Conservation (phyloP, 2,888 invertebrate species). For the Drosophila fulvimacula region DNA sequence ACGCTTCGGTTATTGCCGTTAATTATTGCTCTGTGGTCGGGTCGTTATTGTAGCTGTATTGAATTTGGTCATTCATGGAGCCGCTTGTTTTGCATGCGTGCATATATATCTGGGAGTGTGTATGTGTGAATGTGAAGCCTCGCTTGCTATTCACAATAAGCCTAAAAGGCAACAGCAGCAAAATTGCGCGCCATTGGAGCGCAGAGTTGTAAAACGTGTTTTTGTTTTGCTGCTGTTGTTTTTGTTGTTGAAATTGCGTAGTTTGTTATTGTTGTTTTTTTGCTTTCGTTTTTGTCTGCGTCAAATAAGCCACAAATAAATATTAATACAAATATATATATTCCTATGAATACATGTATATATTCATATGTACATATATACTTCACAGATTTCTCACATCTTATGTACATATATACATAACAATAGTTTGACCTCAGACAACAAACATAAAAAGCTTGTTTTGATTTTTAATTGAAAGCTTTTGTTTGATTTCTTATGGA, state of each 20-base stretch:
- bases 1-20: constrained; percentile 79
- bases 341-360: neutral
- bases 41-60: constrained; percentile 57
- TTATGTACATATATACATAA: constrained; percentile 6
- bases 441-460: constrained; percentile 48
- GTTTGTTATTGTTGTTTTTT: constrained; percentile 52
- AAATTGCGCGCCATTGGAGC: constrained; percentile 71
- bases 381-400: constrained; percentile 30
- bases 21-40: constrained; percentile 63
- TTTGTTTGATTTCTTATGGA: constrained; percentile 15
- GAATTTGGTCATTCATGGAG: constrained; percentile 76
- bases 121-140: constrained; percentile 24
- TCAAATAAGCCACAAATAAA: constrained; percentile 26
- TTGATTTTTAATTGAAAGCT: constrained; percentile 36
- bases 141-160: constrained; percentile 59
- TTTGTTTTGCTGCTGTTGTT: constrained; percentile 55
- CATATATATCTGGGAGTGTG: constrained; percentile 5
- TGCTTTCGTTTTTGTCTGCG: constrained; percentile 56
- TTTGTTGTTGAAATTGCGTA: constrained; percentile 66
- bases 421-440: constrained; percentile 69
- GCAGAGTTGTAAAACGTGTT: constrained; percentile 76
- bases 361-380: constrained; percentile 1
- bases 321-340: constrained; percentile 7
- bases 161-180: constrained; percentile 56
- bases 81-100: constrained; percentile 45